These are phyloP conservation scores for Syngnathus rostellatus DNA, from an alignment of 2,797 vertebrate genomes.

Conservation along the genomic window DNA sequence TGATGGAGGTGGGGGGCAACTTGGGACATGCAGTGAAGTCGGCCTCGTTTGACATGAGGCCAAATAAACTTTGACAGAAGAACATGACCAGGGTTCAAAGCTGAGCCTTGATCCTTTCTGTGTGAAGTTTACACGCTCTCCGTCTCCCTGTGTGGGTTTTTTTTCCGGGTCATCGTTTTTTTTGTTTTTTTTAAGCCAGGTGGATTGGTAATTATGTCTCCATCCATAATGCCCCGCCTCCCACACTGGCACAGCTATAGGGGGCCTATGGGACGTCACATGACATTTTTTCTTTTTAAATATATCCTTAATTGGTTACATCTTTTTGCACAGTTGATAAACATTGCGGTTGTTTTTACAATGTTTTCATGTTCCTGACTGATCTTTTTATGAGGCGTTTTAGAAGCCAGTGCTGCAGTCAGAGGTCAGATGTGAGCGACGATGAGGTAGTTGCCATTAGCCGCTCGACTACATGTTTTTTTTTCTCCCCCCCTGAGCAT, in stretches of 20 bases:
- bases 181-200: constrained; percentile 48
- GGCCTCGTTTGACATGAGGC: constrained; percentile 33
- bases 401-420: constrained; percentile 22
- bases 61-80: constrained; percentile 37
- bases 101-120: constrained; percentile 41
- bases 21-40: constrained; percentile 16
- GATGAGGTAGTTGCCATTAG: constrained; percentile 31
- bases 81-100: constrained; percentile 33
- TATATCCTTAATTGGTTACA: constrained; percentile 19
- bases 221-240: constrained; percentile 27
- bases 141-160: constrained; percentile 37
- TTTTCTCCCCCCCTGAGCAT: not conserved
- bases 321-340: constrained; percentile 27
- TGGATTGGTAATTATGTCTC: constrained; percentile 41
- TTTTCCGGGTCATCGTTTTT: constrained; percentile 31
- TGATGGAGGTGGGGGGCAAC: not conserved
- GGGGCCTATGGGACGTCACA: not conserved
- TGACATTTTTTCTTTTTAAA: constrained; percentile 12
- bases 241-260: constrained; percentile 19
- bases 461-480: constrained; percentile 25
- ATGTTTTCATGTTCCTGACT: constrained; percentile 33
- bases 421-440: constrained; percentile 43
- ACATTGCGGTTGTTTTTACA: constrained; percentile 18
- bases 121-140: constrained; percentile 51
- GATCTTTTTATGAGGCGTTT: constrained; percentile 53